Percentiles rank a stretch among this genome's conserved stretches.
phyloP scores from a whole-genome alignment of 2,113 vertebrate species.

The Sceloporus undulatus region DNA sequence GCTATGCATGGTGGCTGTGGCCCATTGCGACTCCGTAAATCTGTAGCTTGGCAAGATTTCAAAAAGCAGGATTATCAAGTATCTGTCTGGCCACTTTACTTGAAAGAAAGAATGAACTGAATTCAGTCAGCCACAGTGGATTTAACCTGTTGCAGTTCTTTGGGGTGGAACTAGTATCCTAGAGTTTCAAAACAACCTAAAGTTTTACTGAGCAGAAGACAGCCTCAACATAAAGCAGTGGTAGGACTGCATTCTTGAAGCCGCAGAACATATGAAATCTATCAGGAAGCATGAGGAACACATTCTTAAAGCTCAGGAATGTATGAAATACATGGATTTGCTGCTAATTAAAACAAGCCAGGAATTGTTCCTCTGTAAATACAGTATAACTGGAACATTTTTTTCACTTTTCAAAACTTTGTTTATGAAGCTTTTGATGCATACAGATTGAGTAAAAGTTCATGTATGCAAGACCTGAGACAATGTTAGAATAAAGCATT shows the following conservation, averaged over 20 bases:
- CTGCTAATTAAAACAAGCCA: background rate
- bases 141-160: no score
- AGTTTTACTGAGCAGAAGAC: background rate
- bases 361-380: background rate
- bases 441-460: no score
- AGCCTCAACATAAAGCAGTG: background rate
- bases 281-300: background rate
- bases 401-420: no score
- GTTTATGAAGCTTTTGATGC: no score
- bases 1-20: background rate
- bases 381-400: background rate
- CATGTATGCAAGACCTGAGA: background rate
- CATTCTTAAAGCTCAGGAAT: constrained; percentile 1
- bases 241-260: background rate
- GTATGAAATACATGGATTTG: background rate
- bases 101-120: no score
- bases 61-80: background rate
- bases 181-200: background rate
- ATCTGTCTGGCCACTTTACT: background rate
- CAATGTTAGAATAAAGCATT: background rate
- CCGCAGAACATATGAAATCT: background rate
- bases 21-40: background rate
- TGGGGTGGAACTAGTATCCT: background rate
- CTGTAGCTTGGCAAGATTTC: background rate
- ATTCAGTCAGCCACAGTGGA: background rate